Conservation (phyloP, 2,113 vertebrate species). For the Poeciliopsis occidentalis region DNA sequence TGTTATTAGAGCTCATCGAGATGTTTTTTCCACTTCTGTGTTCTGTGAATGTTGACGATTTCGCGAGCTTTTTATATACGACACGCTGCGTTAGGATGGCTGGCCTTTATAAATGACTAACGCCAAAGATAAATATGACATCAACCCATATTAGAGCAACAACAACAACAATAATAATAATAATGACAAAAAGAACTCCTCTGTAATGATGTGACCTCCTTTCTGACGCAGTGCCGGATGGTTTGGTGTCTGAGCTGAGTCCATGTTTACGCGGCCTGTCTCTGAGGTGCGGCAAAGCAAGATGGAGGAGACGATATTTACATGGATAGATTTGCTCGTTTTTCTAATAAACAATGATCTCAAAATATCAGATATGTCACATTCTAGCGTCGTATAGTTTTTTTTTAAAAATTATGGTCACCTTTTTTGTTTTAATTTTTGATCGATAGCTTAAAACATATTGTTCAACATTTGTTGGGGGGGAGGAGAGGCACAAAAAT, state of each 20-base stretch:
- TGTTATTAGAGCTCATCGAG: neutral
- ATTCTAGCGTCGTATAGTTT: neutral
- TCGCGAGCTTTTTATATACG: constrained; percentile 20
- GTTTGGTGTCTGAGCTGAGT: constrained; percentile 32
- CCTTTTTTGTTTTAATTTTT: neutral
- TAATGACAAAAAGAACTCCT: too few species aligned
- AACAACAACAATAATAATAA: too few species aligned
- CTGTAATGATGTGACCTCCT: constrained; percentile 33
- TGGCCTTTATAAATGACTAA: neutral
- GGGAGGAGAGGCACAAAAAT: rapidly evolving
- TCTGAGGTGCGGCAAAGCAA: constrained; percentile 74
- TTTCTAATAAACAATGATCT: neutral
- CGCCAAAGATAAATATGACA: neutral
- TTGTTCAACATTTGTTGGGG: neutral
- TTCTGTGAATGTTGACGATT: constrained; percentile 20
- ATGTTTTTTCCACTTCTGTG: neutral
- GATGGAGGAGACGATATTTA: constrained; percentile 69
- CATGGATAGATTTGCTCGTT: constrained; percentile 10
- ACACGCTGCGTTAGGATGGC: constrained; percentile 55
- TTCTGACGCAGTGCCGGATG: constrained; percentile 62
- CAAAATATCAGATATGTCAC: rapidly evolving
- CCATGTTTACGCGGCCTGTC: constrained; percentile 70
- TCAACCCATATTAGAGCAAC: neutral
- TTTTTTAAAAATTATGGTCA: too few species aligned
- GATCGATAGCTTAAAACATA: constrained; percentile 2